Percentiles rank a stretch among this genome's conserved stretches.
phyloP scores from a whole-genome alignment of 2,888 invertebrate genomes.

The Ctena decussata region DNA sequence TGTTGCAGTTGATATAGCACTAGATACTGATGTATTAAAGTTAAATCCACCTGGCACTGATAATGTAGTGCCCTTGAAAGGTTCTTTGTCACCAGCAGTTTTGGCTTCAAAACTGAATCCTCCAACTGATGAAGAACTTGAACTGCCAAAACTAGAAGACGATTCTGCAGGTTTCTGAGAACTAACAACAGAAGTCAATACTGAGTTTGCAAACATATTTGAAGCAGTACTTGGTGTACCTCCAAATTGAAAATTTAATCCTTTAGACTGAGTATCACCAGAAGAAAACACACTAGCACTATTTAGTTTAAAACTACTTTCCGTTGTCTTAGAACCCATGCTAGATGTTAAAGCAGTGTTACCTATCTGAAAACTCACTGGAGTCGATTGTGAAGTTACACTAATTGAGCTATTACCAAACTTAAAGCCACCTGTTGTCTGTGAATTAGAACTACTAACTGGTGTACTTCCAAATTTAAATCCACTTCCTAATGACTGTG shows the following conservation, averaged over 20 bases:
- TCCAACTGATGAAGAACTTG: neutral
- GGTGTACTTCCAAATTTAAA: conserved; percentile 47
- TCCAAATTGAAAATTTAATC: conserved; percentile 52
- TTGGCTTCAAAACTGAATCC: conserved; percentile 35
- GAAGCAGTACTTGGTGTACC: conserved; percentile 21
- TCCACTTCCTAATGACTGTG: conserved; percentile 14
- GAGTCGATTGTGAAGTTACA: neutral
- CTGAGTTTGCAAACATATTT: conserved; percentile 13
- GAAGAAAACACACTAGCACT: neutral
- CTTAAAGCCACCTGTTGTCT: conserved; percentile 13
- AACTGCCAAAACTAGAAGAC: neutral
- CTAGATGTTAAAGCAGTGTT: conserved; percentile 5
- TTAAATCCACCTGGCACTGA: conserved; percentile 39
- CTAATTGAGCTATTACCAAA: conserved; percentile 1
- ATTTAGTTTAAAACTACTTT: conserved; percentile 15
- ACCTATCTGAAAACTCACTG: conserved; percentile 9
- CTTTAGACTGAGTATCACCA: neutral
- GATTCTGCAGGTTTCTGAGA: neutral
- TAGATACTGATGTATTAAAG: conserved; percentile 28
- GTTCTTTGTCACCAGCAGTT: conserved; percentile 17
- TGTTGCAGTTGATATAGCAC: conserved; percentile 13
- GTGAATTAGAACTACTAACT: neutral
- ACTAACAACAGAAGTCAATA: neutral
- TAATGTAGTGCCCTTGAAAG: conserved; percentile 21
- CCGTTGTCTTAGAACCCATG: neutral